phyloP scores from a whole-genome alignment of 2,888 invertebrate genomes.

The Drosophila ezoana region DNA sequence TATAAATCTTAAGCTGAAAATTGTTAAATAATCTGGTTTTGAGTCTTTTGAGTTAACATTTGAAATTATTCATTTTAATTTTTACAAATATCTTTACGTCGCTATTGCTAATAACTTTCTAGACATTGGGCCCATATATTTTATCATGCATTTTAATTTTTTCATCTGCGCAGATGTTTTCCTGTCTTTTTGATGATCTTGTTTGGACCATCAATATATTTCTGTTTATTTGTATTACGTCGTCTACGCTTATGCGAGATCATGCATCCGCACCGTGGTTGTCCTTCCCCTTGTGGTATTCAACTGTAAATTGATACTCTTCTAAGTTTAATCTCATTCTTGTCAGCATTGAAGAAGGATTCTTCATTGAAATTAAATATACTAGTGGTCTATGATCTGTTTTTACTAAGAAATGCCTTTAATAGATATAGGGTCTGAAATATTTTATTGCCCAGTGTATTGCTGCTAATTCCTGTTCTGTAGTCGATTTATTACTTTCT shows the following conservation, averaged over 20 bases:
- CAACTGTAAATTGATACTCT: background rate
- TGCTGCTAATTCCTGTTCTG: too few species aligned
- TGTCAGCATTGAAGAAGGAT: background rate
- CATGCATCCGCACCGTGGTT: background rate
- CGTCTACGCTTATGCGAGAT: background rate
- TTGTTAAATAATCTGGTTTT: too few species aligned
- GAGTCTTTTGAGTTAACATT: too few species aligned
- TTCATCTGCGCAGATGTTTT: too few species aligned
- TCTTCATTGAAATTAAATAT: background rate
- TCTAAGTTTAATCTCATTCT: background rate
- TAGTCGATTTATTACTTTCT: too few species aligned
- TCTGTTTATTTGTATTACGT: background rate
- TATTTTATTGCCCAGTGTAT: too few species aligned
- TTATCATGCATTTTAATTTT: too few species aligned
- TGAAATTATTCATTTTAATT: too few species aligned
- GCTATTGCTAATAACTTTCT: background rate
- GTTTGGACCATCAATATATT: background rate
- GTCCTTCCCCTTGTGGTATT: background rate
- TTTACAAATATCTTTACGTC: background rate
- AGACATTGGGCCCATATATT: background rate
- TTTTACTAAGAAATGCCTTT: too few species aligned
- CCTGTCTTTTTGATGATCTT: background rate
- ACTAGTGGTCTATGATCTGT: background rate
- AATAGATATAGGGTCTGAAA: too few species aligned
- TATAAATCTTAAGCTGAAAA: too few species aligned